phyloP scores from a whole-genome alignment of 2,113 vertebrate species.

The Saiga tatarica region DNA sequence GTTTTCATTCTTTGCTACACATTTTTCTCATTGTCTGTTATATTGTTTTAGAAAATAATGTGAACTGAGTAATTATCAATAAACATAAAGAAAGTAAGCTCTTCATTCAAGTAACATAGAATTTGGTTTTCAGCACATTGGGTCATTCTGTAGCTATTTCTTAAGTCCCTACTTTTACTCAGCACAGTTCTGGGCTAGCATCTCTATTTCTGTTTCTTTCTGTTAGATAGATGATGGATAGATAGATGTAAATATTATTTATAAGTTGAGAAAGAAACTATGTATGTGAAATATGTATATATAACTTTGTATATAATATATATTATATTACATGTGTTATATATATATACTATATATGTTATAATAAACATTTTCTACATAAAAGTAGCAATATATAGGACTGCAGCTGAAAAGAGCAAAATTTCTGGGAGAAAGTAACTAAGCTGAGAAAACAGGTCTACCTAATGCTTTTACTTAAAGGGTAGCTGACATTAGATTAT shows the following conservation, averaged over 20 bases:
- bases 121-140: background rate
- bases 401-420: background rate
- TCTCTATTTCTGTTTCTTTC: background rate
- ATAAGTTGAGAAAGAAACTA: background rate
- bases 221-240: background rate
- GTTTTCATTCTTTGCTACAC: background rate
- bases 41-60: background rate
- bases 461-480: background rate
- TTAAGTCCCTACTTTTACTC: background rate
- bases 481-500: background rate
- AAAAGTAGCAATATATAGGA: background rate
- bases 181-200: background rate
- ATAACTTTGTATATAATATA: background rate
- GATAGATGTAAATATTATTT: background rate
- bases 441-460: background rate
- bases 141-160: background rate
- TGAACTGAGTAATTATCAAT: background rate
- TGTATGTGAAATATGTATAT: background rate
- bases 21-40: background rate
- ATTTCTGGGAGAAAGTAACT: background rate
- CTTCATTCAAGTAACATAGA: background rate
- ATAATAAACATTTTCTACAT: background rate
- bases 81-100: background rate
- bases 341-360: background rate
- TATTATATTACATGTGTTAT: background rate